Conservation (phyloP, 30 jellyfish, hydroid and myxozoan genomes). For the Cassiopea andromeda region DNA sequence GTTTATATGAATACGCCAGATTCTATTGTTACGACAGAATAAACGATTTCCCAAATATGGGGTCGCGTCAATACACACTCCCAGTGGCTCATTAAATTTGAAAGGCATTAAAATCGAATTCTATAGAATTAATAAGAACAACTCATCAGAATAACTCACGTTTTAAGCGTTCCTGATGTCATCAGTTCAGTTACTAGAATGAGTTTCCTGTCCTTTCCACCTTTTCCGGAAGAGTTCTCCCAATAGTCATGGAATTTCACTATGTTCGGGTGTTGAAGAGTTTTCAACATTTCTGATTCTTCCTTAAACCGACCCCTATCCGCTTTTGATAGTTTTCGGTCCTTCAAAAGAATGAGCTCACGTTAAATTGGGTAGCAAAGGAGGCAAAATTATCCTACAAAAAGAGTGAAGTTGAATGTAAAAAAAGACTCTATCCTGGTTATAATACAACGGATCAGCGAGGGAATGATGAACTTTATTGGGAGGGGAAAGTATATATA, state of each 20-base stretch:
- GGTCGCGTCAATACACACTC: background rate
- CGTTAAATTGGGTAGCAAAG: too few relatives aligned
- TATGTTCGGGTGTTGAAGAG: slow-evolving; percentile 96
- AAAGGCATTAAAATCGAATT: background rate
- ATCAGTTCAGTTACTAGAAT: slow-evolving; percentile 94
- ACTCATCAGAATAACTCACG: slow-evolving; percentile 50
- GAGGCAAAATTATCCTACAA: too few relatives aligned
- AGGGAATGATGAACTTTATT: too few relatives aligned
- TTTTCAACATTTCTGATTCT: slow-evolving; percentile 96
- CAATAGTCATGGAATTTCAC: slow-evolving; percentile 94
- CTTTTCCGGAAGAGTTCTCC: slow-evolving; percentile 80
- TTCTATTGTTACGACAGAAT: background rate
- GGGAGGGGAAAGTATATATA: too few relatives aligned
- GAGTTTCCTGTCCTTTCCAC: slow-evolving; percentile 85
- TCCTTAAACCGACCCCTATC: slow-evolving; percentile 95
- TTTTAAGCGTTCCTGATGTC: slow-evolving; percentile 98
- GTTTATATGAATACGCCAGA: background rate
- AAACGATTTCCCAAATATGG: background rate
- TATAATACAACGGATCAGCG: too few relatives aligned
- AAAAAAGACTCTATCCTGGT: too few relatives aligned
- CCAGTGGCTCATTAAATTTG: too few relatives aligned
- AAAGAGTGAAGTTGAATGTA: too few relatives aligned
- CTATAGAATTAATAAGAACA: background rate
- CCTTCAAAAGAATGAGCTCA: slow-evolving; percentile 40
- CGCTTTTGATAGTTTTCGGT: slow-evolving; percentile 83